Evolutionary conservation across 2,888 invertebrate species (phyloP).

Genomic region (Notodonta dromedarius): DNA sequence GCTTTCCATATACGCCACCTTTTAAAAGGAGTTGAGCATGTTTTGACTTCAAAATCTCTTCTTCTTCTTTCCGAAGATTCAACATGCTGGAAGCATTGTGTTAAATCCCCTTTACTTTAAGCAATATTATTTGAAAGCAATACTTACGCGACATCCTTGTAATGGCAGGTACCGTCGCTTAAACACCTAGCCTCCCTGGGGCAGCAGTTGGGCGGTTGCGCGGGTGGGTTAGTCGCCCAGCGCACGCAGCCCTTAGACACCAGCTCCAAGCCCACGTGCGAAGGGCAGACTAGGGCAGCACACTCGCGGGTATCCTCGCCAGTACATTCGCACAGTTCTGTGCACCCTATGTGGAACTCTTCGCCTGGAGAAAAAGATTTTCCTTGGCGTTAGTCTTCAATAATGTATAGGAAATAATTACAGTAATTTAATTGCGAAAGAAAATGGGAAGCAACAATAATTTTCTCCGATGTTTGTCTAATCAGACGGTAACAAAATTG

Average conservation of each 20-base stretch:
- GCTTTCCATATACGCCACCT: too few species aligned
- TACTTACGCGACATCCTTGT: conserved; percentile 86
- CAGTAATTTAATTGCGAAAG: neutral
- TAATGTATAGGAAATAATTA: too few species aligned
- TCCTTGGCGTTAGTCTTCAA: too few species aligned
- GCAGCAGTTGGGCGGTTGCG: conserved; percentile 91
- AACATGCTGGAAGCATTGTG: too few species aligned
- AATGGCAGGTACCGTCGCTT: conserved; percentile 92
- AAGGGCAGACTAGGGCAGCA: conserved; percentile 91
- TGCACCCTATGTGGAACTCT: conserved; percentile 93
- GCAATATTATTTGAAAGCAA: too few species aligned
- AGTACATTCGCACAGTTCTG: conserved; percentile 90
- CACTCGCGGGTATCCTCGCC: conserved; percentile 87
- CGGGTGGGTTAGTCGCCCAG: conserved; percentile 93
- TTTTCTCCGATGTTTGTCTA: too few species aligned
- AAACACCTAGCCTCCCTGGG: conserved; percentile 91
- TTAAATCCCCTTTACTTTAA: too few species aligned
- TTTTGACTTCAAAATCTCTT: too few species aligned
- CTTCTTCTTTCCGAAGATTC: too few species aligned
- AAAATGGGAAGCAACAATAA: too few species aligned
- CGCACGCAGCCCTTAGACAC: conserved; percentile 92
- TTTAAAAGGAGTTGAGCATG: too few species aligned
- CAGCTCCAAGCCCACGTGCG: conserved; percentile 93
- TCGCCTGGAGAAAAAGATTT: conserved; percentile 70
- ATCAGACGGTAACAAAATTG: too few species aligned